Conservation (phyloP, 1,140 invertebrate genomes). For the Euglossa dilemma region DNA sequence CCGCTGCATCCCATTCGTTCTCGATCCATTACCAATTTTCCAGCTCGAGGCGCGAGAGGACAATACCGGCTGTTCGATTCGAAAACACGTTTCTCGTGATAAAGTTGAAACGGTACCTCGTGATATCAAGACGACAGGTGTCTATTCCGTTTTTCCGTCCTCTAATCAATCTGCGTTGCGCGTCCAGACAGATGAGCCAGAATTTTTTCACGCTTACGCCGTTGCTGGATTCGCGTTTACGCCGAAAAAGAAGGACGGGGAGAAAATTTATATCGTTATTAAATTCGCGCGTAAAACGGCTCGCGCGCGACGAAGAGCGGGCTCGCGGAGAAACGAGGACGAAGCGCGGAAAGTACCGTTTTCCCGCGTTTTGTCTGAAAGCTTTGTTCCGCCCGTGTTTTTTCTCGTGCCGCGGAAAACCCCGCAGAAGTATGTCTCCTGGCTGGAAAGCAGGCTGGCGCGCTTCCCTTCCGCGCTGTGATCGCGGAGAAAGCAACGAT, state of each 20-base stretch:
- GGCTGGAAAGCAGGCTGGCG: slow-evolving; percentile 12
- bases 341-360: slow-evolving; percentile 40
- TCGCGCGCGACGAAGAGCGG: not conserved
- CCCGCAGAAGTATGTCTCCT: slow-evolving; percentile 11
- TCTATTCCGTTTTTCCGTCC: not conserved
- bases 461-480: slow-evolving; percentile 21
- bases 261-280: slow-evolving; percentile 23
- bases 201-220: not conserved
- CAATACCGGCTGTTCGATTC: too few species aligned
- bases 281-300: slow-evolving; percentile 4
- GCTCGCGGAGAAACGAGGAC: slow-evolving; percentile 11
- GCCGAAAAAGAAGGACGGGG: too few species aligned
- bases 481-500: slow-evolving; percentile 17
- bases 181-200: too few species aligned
- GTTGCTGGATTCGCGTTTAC: not conserved
- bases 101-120: not conserved
- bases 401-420: slow-evolving; percentile 12
- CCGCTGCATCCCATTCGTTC: too few species aligned
- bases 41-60: too few species aligned
- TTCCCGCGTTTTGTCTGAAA: slow-evolving; percentile 50
- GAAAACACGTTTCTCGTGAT: not conserved
- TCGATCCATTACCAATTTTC: too few species aligned
- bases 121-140: not conserved
- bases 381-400: slow-evolving; percentile 33
- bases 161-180: slow-evolving; percentile 6